A percentile compares a stretch with the other conserved stretches of the same genome.
Evolutionary conservation across 2,113 vertebrate species (phyloP).

Genomic region (Amblyopsis rosae): DNA sequence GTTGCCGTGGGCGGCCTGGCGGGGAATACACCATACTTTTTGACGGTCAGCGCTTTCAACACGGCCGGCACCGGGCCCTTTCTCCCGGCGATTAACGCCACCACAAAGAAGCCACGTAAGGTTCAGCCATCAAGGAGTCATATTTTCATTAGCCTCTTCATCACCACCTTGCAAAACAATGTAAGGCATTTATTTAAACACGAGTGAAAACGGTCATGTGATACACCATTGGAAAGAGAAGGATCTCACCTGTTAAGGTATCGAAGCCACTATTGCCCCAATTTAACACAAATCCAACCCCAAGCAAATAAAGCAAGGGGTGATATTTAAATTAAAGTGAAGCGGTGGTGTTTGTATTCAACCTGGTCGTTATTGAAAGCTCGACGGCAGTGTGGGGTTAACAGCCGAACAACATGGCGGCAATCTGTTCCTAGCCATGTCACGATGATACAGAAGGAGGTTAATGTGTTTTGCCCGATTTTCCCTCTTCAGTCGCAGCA

Average conservation of each 20-base stretch:
- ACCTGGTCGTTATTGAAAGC: conserved; percentile 14
- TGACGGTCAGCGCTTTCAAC: conserved; percentile 92
- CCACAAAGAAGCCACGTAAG: conserved; percentile 93
- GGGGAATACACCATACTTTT: conserved; percentile 85
- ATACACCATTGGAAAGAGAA: too few relatives aligned
- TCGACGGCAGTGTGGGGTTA: not conserved
- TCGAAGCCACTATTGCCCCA: too few relatives aligned
- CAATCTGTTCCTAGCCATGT: conserved; percentile 11
- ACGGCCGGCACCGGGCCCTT: conserved; percentile 90
- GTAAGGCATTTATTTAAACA: too few relatives aligned
- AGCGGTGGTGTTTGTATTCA: conserved; percentile 18
- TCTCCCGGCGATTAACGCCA: conserved; percentile 87
- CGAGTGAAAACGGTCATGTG: too few relatives aligned
- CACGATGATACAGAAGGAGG: not conserved
- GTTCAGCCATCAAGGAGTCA: conserved; percentile 8
- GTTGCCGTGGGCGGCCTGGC: conserved; percentile 83
- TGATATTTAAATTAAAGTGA: not conserved
- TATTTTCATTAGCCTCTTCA: not conserved
- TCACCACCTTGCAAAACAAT: too few relatives aligned
- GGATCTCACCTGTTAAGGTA: too few relatives aligned
- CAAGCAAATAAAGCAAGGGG: not conserved
- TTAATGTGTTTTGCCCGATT: conserved; percentile 8
- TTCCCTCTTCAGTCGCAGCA: conserved; percentile 2
- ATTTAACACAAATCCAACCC: too few relatives aligned
- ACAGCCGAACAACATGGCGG: not conserved